These are phyloP conservation scores for Dolichoris vasculosae DNA, from an alignment of 1,140 invertebrate species.

Conservation along the genomic window DNA sequence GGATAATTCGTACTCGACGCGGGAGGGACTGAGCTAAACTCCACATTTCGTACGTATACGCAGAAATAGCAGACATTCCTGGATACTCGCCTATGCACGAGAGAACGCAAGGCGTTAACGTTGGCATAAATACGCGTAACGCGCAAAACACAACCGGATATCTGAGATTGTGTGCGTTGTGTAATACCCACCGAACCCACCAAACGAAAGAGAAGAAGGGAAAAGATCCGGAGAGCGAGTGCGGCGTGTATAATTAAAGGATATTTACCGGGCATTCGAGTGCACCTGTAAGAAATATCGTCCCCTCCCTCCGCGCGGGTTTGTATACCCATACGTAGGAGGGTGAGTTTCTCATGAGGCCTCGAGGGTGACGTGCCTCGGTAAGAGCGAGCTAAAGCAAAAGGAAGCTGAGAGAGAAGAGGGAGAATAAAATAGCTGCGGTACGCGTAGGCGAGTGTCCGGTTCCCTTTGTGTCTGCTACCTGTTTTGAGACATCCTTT, in stretches of 20 bases:
- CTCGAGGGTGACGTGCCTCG: constrained; percentile 23
- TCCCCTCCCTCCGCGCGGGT: constrained; percentile 1
- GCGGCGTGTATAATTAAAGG: constrained; percentile 64
- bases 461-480: constrained; percentile 72
- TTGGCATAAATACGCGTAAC: constrained; percentile 42
- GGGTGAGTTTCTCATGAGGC: constrained; percentile 31
- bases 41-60: neutral
- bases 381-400: neutral
- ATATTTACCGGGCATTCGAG: constrained; percentile 66
- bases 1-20: neutral
- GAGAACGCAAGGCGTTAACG: constrained; percentile 39
- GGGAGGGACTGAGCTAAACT: neutral
- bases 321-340: neutral
- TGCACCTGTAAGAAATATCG: constrained; percentile 62
- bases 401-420: neutral
- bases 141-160: constrained; percentile 52
- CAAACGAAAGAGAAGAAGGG: constrained; percentile 5
- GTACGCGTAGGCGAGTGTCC: constrained; percentile 68
- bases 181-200: constrained; percentile 28
- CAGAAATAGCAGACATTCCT: constrained; percentile 8
- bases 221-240: neutral
- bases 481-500: constrained; percentile 72
- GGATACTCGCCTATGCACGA: neutral
- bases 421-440: constrained; percentile 61
- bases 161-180: constrained; percentile 56